These are phyloP conservation scores for Prionailurus viverrinus DNA, from an alignment of 2,113 vertebrate genomes.

Conservation along the genomic window DNA sequence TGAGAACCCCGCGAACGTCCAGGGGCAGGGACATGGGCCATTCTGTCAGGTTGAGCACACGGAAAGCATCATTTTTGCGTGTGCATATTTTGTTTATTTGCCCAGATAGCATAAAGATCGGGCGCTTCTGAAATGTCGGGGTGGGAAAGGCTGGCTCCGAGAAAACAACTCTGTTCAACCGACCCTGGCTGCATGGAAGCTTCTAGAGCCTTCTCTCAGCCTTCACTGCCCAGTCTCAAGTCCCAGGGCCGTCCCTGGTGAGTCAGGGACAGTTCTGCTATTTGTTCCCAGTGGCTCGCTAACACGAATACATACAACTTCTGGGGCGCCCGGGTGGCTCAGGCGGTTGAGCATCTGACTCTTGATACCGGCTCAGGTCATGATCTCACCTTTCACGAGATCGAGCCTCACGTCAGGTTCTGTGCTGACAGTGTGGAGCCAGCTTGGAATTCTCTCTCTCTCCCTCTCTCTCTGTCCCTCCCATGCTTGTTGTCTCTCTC, in stretches of 20 bases:
- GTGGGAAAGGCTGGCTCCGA: not conserved
- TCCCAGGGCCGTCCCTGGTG: not conserved
- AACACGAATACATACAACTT: not conserved
- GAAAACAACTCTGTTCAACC: not conserved
- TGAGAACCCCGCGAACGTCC: not conserved
- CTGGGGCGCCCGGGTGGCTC: no score
- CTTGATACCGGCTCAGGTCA: no score
- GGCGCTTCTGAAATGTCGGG: not conserved
- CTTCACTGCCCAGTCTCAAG: not conserved
- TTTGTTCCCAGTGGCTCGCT: not conserved
- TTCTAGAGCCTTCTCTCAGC: not conserved
- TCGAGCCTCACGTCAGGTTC: no score
- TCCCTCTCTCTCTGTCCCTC: no score
- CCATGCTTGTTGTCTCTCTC: no score
- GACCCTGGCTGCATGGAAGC: not conserved
- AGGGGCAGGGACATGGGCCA: not conserved
- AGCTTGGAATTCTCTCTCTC: no score
- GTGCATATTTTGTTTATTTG: not conserved
- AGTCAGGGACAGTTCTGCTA: not conserved
- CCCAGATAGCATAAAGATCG: not conserved
- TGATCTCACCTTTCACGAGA: no score
- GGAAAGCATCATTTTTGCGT: not conserved
- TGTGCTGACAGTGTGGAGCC: no score
- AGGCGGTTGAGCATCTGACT: no score
- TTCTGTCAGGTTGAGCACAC: fast-evolving